A percentile compares a stretch with the other conserved stretches of the same genome.
Evolutionary conservation across 2,888 invertebrate species (phyloP).

Genomic region (Drosophila putrida): DNA sequence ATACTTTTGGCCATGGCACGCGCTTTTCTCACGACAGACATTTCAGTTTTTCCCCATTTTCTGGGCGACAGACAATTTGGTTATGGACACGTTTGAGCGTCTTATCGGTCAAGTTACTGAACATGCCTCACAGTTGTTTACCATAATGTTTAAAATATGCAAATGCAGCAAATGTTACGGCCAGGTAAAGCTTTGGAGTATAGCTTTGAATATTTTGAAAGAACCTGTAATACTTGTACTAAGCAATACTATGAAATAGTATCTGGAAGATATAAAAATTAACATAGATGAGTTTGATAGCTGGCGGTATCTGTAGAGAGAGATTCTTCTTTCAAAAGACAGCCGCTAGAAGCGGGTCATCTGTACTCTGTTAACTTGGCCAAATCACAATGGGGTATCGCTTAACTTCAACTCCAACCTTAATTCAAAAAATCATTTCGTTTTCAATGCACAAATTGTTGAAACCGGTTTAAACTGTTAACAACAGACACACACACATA

Average conservation of each 20-base stretch:
- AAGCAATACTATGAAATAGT: not conserved
- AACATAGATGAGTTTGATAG: not conserved
- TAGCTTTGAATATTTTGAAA: not conserved
- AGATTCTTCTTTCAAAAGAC: not conserved
- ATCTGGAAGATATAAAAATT: not conserved
- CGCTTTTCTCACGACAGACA: constrained; percentile 30
- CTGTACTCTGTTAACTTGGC: constrained; percentile 49
- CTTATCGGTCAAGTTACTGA: constrained; percentile 62
- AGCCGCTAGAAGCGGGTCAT: not conserved
- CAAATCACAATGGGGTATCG: constrained; percentile 58
- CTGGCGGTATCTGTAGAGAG: not conserved
- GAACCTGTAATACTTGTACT: constrained; percentile 1
- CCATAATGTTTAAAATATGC: constrained; percentile 50
- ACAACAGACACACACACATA: constrained; percentile 23
- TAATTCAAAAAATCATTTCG: constrained; percentile 69
- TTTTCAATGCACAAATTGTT: constrained; percentile 68
- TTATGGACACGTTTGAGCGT: constrained; percentile 60
- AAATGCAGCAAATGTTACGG: constrained; percentile 37
- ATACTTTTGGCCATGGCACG: constrained; percentile 55
- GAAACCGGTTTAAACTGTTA: constrained; percentile 74
- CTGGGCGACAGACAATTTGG: constrained; percentile 24
- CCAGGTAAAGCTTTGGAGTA: not conserved
- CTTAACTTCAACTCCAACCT: constrained; percentile 34
- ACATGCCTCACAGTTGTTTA: constrained; percentile 39
- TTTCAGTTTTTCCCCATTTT: constrained; percentile 28